A percentile compares a stretch with the other conserved stretches of the same genome.
Conservation (phyloP, 23 tunicate species). For the Diplosoma virens region DNA sequence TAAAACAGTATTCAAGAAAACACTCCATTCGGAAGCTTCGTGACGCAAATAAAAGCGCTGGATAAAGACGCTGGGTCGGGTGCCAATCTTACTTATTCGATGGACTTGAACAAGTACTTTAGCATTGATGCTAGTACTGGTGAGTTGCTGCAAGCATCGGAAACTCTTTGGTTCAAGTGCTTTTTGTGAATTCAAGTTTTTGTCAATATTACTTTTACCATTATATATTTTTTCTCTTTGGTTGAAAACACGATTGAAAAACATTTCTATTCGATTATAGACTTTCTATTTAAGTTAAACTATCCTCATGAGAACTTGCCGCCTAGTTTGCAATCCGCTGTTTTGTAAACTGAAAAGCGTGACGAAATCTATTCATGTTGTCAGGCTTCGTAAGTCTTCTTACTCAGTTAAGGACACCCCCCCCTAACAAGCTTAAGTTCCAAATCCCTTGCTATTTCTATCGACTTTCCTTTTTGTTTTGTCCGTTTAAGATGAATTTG, state of each 20-base stretch:
- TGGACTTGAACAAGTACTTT: conserved; percentile 22
- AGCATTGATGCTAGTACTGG: conserved; percentile 40
- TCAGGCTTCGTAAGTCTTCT: background rate
- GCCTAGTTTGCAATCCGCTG: background rate
- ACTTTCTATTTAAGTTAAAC: too few species aligned
- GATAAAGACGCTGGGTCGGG: conserved; percentile 63
- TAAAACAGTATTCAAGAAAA: conserved; percentile 52
- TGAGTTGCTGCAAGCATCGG: too few species aligned
- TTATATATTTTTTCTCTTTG: too few species aligned
- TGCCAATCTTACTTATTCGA: conserved; percentile 28
- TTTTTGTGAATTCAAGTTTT: too few species aligned
- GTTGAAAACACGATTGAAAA: too few species aligned
- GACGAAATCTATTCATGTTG: background rate
- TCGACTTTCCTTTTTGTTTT: too few species aligned
- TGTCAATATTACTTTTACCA: too few species aligned
- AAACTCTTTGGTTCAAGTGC: too few species aligned
- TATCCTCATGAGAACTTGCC: background rate
- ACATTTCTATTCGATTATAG: too few species aligned
- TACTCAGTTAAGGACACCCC: too few species aligned
- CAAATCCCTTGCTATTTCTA: background rate
- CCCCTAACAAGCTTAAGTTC: background rate
- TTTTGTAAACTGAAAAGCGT: background rate
- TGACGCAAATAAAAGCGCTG: conserved; percentile 45
- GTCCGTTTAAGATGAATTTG: too few species aligned
- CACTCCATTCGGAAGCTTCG: conserved; percentile 47